phyloP scores from a whole-genome alignment of 2,888 invertebrate species.

The Scaptomyza caliginosa region DNA sequence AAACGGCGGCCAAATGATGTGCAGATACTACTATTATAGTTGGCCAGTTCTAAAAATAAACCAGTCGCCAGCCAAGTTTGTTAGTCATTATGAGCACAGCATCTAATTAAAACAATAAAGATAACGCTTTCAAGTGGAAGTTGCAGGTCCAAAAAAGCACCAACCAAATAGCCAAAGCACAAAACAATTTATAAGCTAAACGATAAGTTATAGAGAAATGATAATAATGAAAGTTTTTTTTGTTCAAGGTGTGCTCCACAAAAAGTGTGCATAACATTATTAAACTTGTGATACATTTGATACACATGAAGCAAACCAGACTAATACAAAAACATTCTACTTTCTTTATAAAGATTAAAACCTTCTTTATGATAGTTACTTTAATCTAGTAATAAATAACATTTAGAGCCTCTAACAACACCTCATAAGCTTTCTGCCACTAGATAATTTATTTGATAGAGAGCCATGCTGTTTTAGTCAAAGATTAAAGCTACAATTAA shows the following conservation, averaged over 20 bases:
- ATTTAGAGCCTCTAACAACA: neutral
- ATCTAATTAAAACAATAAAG: constrained; percentile 59
- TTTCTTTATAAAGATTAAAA: too few species aligned
- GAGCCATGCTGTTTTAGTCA: neutral
- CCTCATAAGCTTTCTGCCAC: neutral
- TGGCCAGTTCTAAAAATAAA: constrained; percentile 69
- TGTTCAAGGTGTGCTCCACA: neutral
- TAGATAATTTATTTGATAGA: neutral
- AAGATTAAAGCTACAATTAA: neutral
- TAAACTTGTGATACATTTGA: neutral
- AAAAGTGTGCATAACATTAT: neutral
- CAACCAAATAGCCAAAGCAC: neutral
- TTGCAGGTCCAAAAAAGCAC: neutral
- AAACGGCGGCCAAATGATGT: constrained; percentile 77
- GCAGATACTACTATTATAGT: constrained; percentile 52
- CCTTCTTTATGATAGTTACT: too few species aligned
- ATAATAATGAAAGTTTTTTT: constrained; percentile 9
- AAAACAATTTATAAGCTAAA: constrained; percentile 12
- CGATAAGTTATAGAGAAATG: neutral
- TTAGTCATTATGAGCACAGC: constrained; percentile 53
- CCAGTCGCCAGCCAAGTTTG: constrained; percentile 4
- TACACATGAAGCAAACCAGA: too few species aligned
- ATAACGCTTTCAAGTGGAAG: constrained; percentile 27
- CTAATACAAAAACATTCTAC: too few species aligned
- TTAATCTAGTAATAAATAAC: neutral